Conservation (phyloP, 2,113 vertebrate genomes). For the Herpetotheres cachinnans region DNA sequence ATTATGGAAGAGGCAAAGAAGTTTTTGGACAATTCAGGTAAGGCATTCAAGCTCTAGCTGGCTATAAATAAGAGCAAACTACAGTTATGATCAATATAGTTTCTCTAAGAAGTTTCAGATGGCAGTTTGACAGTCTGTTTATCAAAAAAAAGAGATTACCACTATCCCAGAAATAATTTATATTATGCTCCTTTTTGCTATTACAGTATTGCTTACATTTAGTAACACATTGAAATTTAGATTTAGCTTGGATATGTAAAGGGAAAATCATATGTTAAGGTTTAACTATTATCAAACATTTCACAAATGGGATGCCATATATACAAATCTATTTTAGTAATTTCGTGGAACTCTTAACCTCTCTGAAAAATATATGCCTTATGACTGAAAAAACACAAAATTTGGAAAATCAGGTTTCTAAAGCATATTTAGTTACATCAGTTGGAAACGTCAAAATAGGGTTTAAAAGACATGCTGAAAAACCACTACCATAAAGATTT, state of each 20-base stretch:
- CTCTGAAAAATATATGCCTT: background rate
- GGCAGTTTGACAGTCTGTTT: background rate
- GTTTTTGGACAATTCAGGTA: background rate
- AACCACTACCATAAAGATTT: background rate
- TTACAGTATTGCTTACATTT: background rate
- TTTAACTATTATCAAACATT: background rate
- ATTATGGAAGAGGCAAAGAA: background rate
- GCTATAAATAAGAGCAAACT: background rate
- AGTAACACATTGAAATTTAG: background rate
- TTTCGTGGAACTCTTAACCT: background rate
- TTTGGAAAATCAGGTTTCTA: background rate
- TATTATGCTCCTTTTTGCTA: background rate
- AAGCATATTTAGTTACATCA: background rate
- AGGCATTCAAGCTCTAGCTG: background rate
- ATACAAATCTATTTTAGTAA: background rate
- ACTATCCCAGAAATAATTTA: background rate
- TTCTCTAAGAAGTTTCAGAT: conserved; percentile 4
- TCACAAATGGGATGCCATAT: background rate
- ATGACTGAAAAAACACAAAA: background rate
- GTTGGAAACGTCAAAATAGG: background rate
- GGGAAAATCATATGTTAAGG: background rate
- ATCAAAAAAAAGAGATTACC: background rate
- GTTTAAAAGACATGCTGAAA: background rate
- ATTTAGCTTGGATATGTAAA: background rate
- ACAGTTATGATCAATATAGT: background rate